Conservation (phyloP, 2,113 vertebrate genomes). For the Cynopterus brachyotis region DNA sequence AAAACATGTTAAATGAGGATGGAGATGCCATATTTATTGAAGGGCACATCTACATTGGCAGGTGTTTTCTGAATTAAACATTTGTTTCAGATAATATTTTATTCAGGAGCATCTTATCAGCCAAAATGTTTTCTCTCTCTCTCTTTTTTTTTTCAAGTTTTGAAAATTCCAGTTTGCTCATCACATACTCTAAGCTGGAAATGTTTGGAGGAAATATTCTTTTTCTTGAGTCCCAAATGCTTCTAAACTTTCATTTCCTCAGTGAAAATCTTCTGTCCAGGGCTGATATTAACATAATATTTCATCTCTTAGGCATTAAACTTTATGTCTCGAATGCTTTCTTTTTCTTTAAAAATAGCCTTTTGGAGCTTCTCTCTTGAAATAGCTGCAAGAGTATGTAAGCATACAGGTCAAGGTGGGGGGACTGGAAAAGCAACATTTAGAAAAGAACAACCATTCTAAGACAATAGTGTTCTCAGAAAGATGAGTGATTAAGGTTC, state of each 20-base stretch:
- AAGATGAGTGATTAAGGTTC: conserved; percentile 34
- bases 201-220: conserved; percentile 57
- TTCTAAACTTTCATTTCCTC: conserved; percentile 37
- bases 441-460: neutral
- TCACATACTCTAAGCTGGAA: conserved; percentile 66
- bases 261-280: conserved; percentile 32
- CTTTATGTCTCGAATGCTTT: conserved; percentile 41
- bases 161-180: conserved; percentile 73
- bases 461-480: conserved; percentile 12
- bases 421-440: neutral
- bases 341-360: conserved; percentile 41
- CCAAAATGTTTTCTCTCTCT: conserved; percentile 69
- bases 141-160: conserved; percentile 32
- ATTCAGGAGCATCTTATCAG: conserved; percentile 77
- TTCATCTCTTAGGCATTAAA: conserved; percentile 36
- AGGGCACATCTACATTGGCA: conserved; percentile 81
- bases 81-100: conserved; percentile 80
- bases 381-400: neutral
- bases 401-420: neutral
- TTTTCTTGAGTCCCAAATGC: conserved; percentile 47
- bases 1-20: conserved; percentile 75
- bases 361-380: neutral
- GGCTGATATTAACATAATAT: conserved; percentile 38
- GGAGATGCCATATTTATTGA: conserved; percentile 79
- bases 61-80: conserved; percentile 80